A percentile compares a stretch with the other conserved stretches of the same genome.
These are phyloP conservation scores for Venustaconcha ellipsiformis DNA, from an alignment of 1,140 invertebrate species.

Conservation along the genomic window DNA sequence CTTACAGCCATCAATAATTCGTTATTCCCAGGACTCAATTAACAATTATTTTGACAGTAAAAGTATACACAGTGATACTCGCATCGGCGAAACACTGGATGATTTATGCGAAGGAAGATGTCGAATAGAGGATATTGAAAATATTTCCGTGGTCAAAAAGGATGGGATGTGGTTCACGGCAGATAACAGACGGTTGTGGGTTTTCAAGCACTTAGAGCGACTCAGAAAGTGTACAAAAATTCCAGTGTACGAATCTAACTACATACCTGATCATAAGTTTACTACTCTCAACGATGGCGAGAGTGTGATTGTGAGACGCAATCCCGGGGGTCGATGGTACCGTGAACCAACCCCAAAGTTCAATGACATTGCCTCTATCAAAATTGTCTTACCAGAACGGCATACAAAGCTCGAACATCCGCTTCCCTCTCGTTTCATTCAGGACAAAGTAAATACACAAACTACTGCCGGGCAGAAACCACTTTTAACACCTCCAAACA, in stretches of 20 bases:
- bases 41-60: not conserved
- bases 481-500: too few species aligned
- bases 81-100: constrained; percentile 1
- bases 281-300: constrained; percentile 1
- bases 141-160: not conserved
- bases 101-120: constrained; percentile 9
- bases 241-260: not conserved
- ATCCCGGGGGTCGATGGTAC: constrained; percentile 9
- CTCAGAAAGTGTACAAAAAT: constrained; percentile 9
- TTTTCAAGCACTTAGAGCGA: constrained; percentile 11
- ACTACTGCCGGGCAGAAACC: too few species aligned
- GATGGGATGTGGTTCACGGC: constrained; percentile 5
- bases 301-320: not conserved
- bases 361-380: too few species aligned
- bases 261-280: not conserved
- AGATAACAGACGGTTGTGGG: constrained; percentile 14
- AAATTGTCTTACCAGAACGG: too few species aligned
- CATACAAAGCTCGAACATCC: too few species aligned
- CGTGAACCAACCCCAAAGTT: not conserved
- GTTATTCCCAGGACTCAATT: constrained; percentile 8
- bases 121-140: not conserved
- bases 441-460: too few species aligned
- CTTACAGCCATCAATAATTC: not conserved
- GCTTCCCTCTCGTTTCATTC: too few species aligned
- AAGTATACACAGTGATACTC: not conserved